These are phyloP conservation scores for Clistopyga incitator DNA, from an alignment of 2,888 invertebrate genomes.

Conservation along the genomic window DNA sequence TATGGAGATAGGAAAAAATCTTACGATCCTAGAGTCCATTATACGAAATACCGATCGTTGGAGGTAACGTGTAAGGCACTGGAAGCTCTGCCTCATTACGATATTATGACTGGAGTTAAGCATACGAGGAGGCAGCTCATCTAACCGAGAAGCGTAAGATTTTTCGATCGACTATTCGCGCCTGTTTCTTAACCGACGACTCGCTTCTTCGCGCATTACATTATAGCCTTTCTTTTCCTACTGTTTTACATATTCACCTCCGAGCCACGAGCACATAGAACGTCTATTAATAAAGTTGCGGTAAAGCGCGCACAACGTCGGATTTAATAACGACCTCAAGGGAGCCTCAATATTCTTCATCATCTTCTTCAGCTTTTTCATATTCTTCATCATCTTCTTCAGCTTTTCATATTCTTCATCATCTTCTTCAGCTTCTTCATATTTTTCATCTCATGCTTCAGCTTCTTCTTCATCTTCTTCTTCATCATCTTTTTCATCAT, in stretches of 20 bases:
- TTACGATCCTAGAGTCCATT: neutral
- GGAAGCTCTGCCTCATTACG: conserved; percentile 2
- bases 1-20: neutral
- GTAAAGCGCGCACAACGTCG: conserved; percentile 21
- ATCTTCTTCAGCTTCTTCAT: too few species aligned
- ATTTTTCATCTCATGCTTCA: too few species aligned
- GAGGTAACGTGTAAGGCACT: conserved; percentile 12
- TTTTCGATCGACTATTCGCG: conserved; percentile 53
- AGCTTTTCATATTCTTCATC: too few species aligned
- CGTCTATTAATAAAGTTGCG: conserved; percentile 40
- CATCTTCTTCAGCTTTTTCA: neutral
- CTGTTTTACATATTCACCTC: neutral
- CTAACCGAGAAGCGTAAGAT: conserved; percentile 51
- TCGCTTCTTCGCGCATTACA: conserved; percentile 29
- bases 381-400: too few species aligned
- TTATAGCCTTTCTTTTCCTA: conserved; percentile 11
- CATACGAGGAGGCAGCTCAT: conserved; percentile 26
- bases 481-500: too few species aligned
- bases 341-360: neutral
- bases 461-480: too few species aligned
- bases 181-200: conserved; percentile 17
- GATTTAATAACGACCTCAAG: conserved; percentile 34
- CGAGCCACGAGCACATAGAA: conserved; percentile 10
- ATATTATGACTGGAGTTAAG: conserved; percentile 38
- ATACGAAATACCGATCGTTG: neutral